These are phyloP conservation scores for Muricea muricata DNA, from an alignment of 92 coral and sea anemone species.

Conservation along the genomic window DNA sequence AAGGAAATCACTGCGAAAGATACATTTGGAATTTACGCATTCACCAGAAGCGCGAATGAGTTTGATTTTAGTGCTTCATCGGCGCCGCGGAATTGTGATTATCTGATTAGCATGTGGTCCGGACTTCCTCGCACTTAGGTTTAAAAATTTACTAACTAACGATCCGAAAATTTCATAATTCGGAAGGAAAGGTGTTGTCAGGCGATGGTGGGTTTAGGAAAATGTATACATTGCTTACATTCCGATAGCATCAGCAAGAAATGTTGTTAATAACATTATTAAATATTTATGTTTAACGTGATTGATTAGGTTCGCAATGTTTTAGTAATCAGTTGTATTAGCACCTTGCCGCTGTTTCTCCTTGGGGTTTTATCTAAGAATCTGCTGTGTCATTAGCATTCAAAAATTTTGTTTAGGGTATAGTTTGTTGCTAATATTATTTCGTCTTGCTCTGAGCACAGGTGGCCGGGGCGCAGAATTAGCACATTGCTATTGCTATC, in stretches of 20 bases:
- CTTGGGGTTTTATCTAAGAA: background rate
- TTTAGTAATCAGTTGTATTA: background rate
- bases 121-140: too few species aligned
- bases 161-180: background rate
- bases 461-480: background rate
- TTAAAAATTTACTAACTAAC: too few species aligned
- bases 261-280: background rate
- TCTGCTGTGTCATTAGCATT: background rate
- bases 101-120: too few species aligned
- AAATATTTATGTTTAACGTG: background rate
- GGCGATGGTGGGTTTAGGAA: too few species aligned
- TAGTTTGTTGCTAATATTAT: background rate
- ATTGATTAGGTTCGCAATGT: background rate
- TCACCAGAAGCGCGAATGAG: too few species aligned
- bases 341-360: background rate
- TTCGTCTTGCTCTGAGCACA: background rate
- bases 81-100: too few species aligned
- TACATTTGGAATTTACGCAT: too few species aligned
- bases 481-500: background rate
- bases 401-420: background rate
- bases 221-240: background rate
- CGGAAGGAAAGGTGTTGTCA: slow-evolving; percentile 6
- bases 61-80: too few species aligned
- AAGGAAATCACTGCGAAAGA: too few species aligned
- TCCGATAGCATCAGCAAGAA: background rate